Base-by-base conservation (phyloP, 2,797 vertebrate species). In the Carduelis carduelis region DNA sequence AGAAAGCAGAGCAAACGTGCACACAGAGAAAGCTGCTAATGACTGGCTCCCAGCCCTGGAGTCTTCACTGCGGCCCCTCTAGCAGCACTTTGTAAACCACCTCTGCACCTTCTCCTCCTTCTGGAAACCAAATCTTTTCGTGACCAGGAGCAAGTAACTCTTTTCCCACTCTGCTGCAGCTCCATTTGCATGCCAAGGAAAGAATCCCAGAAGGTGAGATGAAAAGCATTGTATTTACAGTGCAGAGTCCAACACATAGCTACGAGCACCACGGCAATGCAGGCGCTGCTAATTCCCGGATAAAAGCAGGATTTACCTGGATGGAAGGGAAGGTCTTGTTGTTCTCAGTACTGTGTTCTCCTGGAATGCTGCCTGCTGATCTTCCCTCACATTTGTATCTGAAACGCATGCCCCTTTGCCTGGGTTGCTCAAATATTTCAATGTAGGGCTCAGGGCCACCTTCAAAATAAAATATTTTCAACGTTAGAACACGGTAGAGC, bases 351-450 rank as follows among this genome's bases (percentile, higher is more conserved):
- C 99, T 99, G 97, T 98, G 98, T 85, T 99, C 99, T 52, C 99
- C 99, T 0, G 99, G 99, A 97, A 99, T 99, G 98, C 99, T 99
- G 66, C 99, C 99, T 4, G 99, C 99, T 1, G 99, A 99, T 77
- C 99, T 98, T 11, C 99, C 99, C 96, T 99, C 99, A 76, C 99
- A 99, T 96, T 99, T 99, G 97, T 99, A 99, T 87, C 99, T 98
- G 97, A 99, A 99, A 80, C 99, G 99, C 99, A 99, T 99, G 35
- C 99, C 99, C 89, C 99, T 98, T 96, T 99, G 99, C 93, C 98
- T 98, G 83, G 99, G 99, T 94, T 99, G 99, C 95, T 99, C 99
- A 46, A 98, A 99, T 96, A 99, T 99, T 97, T 99, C 98, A 92
- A 99, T 96, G 76, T 98, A 98, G 12, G 99, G 99, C 83, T 98